Evolutionary conservation across 2,888 invertebrate genomes (phyloP).

Genomic region (Mylabris sibirica): DNA sequence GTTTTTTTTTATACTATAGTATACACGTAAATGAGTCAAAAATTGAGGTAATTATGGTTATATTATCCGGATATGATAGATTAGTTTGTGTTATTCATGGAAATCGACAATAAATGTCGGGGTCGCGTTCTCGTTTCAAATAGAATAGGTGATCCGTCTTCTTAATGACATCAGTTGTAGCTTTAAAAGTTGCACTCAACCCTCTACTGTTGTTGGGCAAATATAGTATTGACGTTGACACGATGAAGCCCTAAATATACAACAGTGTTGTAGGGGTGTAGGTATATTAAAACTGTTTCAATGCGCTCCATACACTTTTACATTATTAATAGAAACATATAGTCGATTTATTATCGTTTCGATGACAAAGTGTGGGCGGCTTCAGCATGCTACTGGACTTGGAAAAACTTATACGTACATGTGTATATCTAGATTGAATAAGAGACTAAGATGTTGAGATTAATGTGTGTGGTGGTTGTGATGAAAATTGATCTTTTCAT

Average conservation of each 20-base stretch:
- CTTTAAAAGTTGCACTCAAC: slow-evolving; percentile 39
- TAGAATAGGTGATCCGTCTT: slow-evolving; percentile 58
- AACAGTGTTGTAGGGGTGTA: background rate
- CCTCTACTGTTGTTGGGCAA: slow-evolving; percentile 15
- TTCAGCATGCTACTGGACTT: slow-evolving; percentile 14
- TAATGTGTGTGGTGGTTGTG: background rate
- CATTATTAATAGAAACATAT: slow-evolving; percentile 28
- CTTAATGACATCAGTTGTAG: slow-evolving; percentile 52
- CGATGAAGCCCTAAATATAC: background rate
- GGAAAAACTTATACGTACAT: slow-evolving; percentile 16
- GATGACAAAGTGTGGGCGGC: slow-evolving; percentile 23
- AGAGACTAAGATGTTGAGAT: background rate
- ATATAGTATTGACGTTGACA: slow-evolving; percentile 10
- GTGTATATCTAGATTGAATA: background rate
- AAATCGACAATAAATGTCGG: slow-evolving; percentile 44
- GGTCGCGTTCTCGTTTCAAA: slow-evolving; percentile 42
- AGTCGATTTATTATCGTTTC: slow-evolving; percentile 26
- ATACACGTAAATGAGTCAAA: background rate
- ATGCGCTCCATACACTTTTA: slow-evolving; percentile 18
- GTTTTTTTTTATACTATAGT: background rate
- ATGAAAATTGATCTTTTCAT: slow-evolving; percentile 20
- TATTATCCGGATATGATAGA: slow-evolving; percentile 53
- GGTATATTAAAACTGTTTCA: background rate
- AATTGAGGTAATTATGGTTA: background rate
- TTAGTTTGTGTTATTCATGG: slow-evolving; percentile 49